Evolutionary conservation across 2,888 invertebrate species (phyloP).

Genomic region (Harmothoe impar): DNA sequence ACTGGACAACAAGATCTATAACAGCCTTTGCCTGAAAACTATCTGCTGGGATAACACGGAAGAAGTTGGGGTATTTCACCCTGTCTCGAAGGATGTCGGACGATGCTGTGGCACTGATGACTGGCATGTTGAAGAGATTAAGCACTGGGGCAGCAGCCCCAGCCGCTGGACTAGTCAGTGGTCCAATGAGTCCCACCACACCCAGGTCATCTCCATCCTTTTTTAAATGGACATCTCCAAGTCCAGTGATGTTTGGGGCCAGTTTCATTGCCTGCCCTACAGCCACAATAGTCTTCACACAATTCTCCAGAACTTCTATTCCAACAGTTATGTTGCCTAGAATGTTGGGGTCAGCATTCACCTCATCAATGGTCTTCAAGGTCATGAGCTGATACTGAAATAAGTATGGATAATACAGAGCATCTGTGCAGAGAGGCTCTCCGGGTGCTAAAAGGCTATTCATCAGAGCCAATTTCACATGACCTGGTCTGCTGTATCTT

Average conservation of each 20-base stretch:
- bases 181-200: conserved; percentile 13
- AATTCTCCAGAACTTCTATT: conserved; percentile 10
- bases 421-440: neutral
- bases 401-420: neutral
- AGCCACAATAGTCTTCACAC: neutral
- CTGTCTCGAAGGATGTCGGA: conserved; percentile 24
- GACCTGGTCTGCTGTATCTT: conserved; percentile 26
- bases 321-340: conserved; percentile 30
- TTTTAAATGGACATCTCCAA: neutral
- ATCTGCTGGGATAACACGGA: conserved; percentile 47
- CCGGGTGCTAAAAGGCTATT: neutral
- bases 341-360: neutral
- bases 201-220: neutral
- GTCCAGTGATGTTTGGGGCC: neutral
- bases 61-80: conserved; percentile 30
- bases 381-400: conserved; percentile 8
- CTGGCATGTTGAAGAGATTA: conserved; percentile 38
- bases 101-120: conserved; percentile 8
- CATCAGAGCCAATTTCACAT: conserved; percentile 31
- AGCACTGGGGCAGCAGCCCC: neutral
- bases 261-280: conserved; percentile 39
- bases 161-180: neutral
- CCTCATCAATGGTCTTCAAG: neutral
- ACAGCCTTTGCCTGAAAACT: conserved; percentile 35
- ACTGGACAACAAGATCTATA: neutral